Conservation (phyloP, 2,113 vertebrate genomes). For the Dipodomys spectabilis region DNA sequence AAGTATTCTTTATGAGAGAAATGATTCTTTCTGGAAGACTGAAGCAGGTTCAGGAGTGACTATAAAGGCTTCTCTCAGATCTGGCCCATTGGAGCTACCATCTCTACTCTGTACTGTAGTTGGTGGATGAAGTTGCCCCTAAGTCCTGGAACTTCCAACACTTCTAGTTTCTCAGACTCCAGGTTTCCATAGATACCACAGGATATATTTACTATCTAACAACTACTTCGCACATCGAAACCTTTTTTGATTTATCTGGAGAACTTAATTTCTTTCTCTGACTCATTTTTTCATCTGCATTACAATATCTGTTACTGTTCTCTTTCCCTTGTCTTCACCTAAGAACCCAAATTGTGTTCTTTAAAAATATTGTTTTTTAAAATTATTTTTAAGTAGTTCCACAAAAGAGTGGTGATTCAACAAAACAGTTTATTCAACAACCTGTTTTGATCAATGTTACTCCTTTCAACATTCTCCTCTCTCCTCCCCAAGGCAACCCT, state of each 20-base stretch:
- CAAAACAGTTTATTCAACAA: too few species aligned
- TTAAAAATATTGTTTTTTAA: too few species aligned
- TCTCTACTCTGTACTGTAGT: background rate
- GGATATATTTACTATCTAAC: background rate
- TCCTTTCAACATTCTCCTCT: too few species aligned
- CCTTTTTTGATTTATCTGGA: constrained; percentile 26
- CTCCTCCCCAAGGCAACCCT: too few species aligned
- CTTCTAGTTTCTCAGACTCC: background rate
- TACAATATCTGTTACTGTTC: background rate
- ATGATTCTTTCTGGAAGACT: background rate
- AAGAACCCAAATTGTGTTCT: background rate
- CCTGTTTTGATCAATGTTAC: too few species aligned
- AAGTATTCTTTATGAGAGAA: background rate
- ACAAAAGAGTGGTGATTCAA: too few species aligned
- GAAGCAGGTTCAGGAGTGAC: background rate
- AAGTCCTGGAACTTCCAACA: fast-evolving
- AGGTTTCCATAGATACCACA: background rate
- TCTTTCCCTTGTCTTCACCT: background rate
- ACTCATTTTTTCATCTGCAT: background rate
- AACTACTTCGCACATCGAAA: background rate
- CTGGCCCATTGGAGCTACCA: fast-evolving
- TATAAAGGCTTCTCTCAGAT: fast-evolving
- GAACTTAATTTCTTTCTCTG: constrained; percentile 32
- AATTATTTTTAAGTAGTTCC: too few species aligned
- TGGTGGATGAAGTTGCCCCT: background rate